Percentiles rank a stretch among this genome's conserved stretches.
These are phyloP conservation scores for Fragum fragum DNA, from an alignment of 2,888 invertebrate genomes.

Conservation along the genomic window DNA sequence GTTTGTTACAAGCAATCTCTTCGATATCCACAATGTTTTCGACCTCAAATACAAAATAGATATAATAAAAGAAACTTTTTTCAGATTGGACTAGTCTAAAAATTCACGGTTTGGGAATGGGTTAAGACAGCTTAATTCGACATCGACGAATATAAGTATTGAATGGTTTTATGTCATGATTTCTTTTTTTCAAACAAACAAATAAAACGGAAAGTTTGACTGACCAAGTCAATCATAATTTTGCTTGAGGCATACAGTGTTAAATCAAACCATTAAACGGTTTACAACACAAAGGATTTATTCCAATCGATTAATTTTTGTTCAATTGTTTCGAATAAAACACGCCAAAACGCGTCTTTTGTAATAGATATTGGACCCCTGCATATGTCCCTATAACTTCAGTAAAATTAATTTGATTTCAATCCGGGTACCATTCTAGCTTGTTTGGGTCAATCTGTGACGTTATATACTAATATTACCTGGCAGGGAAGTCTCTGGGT, in stretches of 20 bases:
- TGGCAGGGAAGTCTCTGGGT: neutral
- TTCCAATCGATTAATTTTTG: slow-evolving; percentile 1
- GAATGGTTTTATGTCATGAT: too few relatives aligned
- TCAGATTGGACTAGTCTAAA: too few relatives aligned
- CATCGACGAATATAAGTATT: too few relatives aligned
- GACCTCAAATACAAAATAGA: too few relatives aligned
- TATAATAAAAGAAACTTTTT: too few relatives aligned
- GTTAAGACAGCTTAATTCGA: too few relatives aligned
- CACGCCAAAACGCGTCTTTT: slow-evolving; percentile 1
- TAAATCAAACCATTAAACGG: neutral
- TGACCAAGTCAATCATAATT: too few relatives aligned
- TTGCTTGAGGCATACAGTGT: neutral
- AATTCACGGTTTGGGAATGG: too few relatives aligned
- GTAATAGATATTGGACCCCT: neutral
- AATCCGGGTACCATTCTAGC: neutral
- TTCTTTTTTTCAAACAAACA: too few relatives aligned
- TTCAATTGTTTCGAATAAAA: slow-evolving; percentile 5
- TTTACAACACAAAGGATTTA: neutral
- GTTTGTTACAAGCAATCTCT: too few relatives aligned
- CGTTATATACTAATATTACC: neutral
- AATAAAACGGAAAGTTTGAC: too few relatives aligned
- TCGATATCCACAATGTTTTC: too few relatives aligned
- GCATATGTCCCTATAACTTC: neutral
- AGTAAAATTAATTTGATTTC: neutral
- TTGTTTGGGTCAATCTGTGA: neutral